phyloP scores from a whole-genome alignment of 2,888 invertebrate genomes.

The Piscicola geometra region DNA sequence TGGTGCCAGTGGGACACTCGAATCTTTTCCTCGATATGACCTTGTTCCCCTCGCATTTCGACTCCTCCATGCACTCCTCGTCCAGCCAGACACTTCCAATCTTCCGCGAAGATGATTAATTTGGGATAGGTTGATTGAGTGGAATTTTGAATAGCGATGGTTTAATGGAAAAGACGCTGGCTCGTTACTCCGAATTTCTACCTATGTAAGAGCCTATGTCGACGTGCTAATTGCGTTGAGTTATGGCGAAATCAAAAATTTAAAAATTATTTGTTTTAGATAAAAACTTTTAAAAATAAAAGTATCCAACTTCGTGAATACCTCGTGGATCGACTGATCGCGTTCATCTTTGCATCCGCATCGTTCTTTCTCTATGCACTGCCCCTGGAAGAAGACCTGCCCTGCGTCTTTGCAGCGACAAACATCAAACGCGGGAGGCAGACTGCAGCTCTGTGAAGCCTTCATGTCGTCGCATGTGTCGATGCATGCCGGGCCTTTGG shows the following conservation, averaged over 20 bases:
- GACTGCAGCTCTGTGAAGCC: neutral
- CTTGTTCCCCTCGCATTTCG: conserved; percentile 18
- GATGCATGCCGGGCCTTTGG: neutral
- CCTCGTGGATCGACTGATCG: conserved; percentile 17
- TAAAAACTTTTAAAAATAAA: too few relatives aligned
- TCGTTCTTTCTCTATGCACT: neutral
- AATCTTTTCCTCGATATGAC: neutral
- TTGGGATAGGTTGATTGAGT: too few relatives aligned
- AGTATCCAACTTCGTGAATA: too few relatives aligned
- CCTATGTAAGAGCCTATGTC: neutral
- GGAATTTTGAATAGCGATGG: neutral
- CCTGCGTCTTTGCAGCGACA: neutral
- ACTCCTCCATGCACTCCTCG: neutral
- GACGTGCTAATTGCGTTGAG: neutral
- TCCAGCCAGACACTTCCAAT: conserved; percentile 1
- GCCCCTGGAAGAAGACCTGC: conserved; percentile 22
- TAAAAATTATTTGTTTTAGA: too few relatives aligned
- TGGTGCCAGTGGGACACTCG: conserved; percentile 8
- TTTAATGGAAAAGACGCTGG: too few relatives aligned
- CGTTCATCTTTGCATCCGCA: conserved; percentile 11
- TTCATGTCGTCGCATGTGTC: conserved; percentile 18
- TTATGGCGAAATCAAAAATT: too few relatives aligned
- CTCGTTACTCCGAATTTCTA: too few relatives aligned
- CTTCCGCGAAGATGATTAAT: neutral
- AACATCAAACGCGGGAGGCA: conserved; percentile 1